phyloP scores from a whole-genome alignment of 2,113 vertebrate species.

The Arothron firmamentum region DNA sequence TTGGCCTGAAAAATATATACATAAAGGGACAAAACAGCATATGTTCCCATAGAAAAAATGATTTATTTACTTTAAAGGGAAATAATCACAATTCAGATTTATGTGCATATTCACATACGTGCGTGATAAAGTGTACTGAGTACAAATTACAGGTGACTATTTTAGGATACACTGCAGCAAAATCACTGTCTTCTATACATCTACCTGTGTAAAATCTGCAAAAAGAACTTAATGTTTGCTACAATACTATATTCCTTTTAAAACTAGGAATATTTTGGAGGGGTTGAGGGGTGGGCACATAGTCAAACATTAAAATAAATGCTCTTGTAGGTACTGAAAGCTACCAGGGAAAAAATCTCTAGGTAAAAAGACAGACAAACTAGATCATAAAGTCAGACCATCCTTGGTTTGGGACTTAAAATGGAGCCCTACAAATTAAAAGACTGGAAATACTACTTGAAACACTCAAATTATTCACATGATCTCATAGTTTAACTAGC shows the following conservation, averaged over 20 bases:
- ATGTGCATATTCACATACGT: slow-evolving; percentile 54
- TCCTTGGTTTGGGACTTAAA: slow-evolving; percentile 14
- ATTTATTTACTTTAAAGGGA: slow-evolving; percentile 50
- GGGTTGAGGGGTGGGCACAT: not conserved
- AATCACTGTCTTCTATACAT: slow-evolving; percentile 55
- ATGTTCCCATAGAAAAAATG: slow-evolving; percentile 41
- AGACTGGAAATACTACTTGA: slow-evolving; percentile 20
- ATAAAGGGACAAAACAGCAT: not conserved
- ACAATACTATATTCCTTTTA: slow-evolving; percentile 61
- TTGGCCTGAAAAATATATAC: not conserved
- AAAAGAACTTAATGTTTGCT: slow-evolving; percentile 57
- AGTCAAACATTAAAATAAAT: slow-evolving; percentile 24
- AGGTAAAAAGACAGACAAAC: slow-evolving; percentile 10
- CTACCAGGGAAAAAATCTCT: slow-evolving; percentile 26
- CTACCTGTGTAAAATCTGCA: slow-evolving; percentile 67
- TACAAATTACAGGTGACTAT: slow-evolving; percentile 61
- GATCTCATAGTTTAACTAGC: slow-evolving; percentile 26
- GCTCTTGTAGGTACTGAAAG: slow-evolving; percentile 51
- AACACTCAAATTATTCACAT: slow-evolving; percentile 18
- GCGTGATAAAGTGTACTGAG: slow-evolving; percentile 54
- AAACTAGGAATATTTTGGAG: slow-evolving; percentile 61
- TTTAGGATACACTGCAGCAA: slow-evolving; percentile 49
- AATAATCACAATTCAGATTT: slow-evolving; percentile 56
- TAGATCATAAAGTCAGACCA: slow-evolving; percentile 9
- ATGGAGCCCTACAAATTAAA: slow-evolving; percentile 23